Base-by-base conservation (phyloP, 2,113 vertebrate species). In the Aphelocoma coerulescens region DNA sequence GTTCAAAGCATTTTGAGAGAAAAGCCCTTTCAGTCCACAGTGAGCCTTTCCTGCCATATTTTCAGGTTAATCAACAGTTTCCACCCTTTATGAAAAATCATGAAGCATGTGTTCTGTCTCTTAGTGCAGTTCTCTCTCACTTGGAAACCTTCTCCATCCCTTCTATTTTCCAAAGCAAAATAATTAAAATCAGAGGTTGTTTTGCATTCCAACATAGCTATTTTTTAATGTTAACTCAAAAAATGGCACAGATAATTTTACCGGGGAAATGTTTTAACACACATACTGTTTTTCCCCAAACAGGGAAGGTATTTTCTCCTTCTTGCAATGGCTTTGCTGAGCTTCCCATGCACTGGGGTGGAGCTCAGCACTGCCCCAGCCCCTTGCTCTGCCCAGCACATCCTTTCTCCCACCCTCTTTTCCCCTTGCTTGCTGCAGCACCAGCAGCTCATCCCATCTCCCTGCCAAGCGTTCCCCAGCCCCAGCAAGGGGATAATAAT, bases 161-260 rank as follows among this genome's bases (percentile, higher is more conserved):
- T 91, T 83, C 43, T 46, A 22, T 74, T 88, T 88, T 58, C 67
- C 39, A 46, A 83, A 88, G 72, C 21, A 88, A 94, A 91, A 67
- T 49, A 80, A 78, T 73, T 69, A 44, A 83, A 77, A 43, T 9
- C 67, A 77, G 72, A 80, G 37, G n/a, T 86, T 66, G 41, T 54
- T 95, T 85, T 88, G 37, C 88, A 76, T 91, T 61, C 54, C 44
- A 37, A 1, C 3, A 8, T 11, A 61, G 51, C 44, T 73, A 12
- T 26, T 72, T 91, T 54, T 32, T n/a, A 28, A 46, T 13, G 14
- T n/a, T n/a, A 87, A 51, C 54, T 71, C 43, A 21, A 84, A 43
- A 80, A 94, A 17, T 0, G 14, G 27, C 73, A 44, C 20, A 35
- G 68, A 62, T 58, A 26, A 67, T 43, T 81, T 82, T 39, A 61